Percentiles rank a stretch among this genome's conserved stretches.
Evolutionary conservation across 2,888 invertebrate genomes (phyloP).

Genomic region (Schizaphis graminum): DNA sequence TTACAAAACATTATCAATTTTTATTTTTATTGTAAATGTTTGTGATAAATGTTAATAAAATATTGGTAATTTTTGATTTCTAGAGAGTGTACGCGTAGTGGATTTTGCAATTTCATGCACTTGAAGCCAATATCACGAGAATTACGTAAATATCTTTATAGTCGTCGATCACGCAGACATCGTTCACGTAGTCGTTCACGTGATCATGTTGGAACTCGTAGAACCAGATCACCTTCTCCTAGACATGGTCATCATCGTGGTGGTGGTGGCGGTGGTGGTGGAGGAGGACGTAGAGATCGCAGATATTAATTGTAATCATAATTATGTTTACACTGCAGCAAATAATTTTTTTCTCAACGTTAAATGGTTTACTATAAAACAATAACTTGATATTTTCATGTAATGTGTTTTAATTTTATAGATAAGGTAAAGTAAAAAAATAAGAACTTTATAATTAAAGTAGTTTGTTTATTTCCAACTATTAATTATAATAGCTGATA

Average conservation of each 20-base stretch:
- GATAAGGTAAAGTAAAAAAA: constrained; percentile 16
- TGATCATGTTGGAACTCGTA: constrained; percentile 72
- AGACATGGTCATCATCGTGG: constrained; percentile 68
- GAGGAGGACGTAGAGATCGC: constrained; percentile 64
- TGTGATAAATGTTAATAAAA: constrained; percentile 16
- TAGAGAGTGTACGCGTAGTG: constrained; percentile 95
- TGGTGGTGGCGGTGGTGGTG: constrained; percentile 33
- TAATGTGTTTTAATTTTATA: constrained; percentile 15
- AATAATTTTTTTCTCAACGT: constrained; percentile 7
- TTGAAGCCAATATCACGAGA: constrained; percentile 98
- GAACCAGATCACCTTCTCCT: constrained; percentile 71
- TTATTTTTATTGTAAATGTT: background rate
- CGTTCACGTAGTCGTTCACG: constrained; percentile 82
- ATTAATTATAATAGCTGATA: background rate
- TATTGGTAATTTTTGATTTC: constrained; percentile 51
- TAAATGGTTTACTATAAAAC: background rate
- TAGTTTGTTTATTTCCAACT: constrained; percentile 3
- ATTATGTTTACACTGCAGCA: constrained; percentile 39
- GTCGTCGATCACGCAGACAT: constrained; percentile 71
- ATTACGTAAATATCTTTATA: constrained; percentile 81
- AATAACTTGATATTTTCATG: constrained; percentile 37
- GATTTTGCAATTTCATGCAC: constrained; percentile 99
- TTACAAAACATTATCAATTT: background rate
- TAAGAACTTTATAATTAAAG: background rate
- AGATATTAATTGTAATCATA: constrained; percentile 59